phyloP scores from a whole-genome alignment of 2,113 vertebrate genomes.

The Megaptera novaeangliae region DNA sequence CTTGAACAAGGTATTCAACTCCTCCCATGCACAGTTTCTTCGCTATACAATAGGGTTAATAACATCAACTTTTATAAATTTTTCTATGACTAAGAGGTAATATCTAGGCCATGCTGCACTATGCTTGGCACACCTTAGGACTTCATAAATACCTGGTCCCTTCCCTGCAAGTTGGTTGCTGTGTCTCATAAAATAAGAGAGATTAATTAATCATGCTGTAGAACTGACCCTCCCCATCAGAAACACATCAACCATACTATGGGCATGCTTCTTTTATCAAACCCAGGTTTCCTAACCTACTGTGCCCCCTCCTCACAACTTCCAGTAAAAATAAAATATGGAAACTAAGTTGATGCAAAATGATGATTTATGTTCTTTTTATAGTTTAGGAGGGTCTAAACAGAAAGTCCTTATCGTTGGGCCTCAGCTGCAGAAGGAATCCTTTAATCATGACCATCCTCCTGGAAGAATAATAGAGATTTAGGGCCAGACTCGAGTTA shows the following conservation, averaged over 20 bases:
- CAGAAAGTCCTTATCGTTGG: slow-evolving; percentile 80
- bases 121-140: neutral
- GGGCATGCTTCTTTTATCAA: neutral
- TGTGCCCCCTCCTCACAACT: neutral
- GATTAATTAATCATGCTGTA: slow-evolving; percentile 49
- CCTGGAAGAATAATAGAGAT: slow-evolving; percentile 82
- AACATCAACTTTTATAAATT: neutral
- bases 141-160: neutral
- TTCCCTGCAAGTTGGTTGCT: neutral
- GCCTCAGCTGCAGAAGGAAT: slow-evolving; percentile 80
- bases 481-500: slow-evolving; percentile 78
- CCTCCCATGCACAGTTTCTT: neutral
- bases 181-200: slow-evolving; percentile 59
- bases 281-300: neutral
- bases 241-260: slow-evolving; percentile 64
- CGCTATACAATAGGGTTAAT: neutral
- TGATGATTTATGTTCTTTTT: slow-evolving; percentile 70
- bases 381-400: slow-evolving; percentile 72
- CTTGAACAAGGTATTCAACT: neutral
- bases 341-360: slow-evolving; percentile 75
- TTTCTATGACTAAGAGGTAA: neutral
- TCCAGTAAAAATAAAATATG: slow-evolving; percentile 65
- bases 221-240: slow-evolving; percentile 22
- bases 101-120: too few species aligned
- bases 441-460: slow-evolving; percentile 81